phyloP scores from a whole-genome alignment of 2,113 vertebrate species.

The Aythya baeri region DNA sequence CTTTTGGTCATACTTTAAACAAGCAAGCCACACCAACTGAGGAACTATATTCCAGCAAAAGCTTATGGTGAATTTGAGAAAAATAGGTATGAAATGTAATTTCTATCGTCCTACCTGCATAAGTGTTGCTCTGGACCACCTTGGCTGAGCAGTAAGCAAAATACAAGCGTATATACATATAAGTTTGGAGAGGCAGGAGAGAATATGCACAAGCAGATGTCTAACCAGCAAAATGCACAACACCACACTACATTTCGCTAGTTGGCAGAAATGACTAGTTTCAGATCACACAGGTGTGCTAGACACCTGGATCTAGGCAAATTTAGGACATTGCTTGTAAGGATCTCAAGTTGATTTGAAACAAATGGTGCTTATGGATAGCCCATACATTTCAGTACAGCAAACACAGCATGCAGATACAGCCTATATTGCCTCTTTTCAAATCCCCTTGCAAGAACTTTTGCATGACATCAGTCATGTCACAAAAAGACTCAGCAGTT shows the following conservation, averaged over 20 bases:
- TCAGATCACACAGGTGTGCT: conserved; percentile 12
- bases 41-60: neutral
- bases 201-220: neutral
- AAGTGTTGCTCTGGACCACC: conserved; percentile 73
- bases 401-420: neutral
- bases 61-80: neutral
- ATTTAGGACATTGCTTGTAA: neutral
- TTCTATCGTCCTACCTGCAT: conserved; percentile 80
- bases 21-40: neutral
- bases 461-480: neutral
- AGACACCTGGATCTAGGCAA: neutral
- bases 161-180: conserved; percentile 54
- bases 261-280: neutral
- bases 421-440: neutral
- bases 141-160: conserved; percentile 72
- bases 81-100: neutral
- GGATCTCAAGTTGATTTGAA: conserved; percentile 7
- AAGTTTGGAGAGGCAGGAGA: conserved; percentile 37
- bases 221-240: neutral
- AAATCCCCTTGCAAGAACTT: neutral
- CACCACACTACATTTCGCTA: neutral
- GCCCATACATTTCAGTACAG: neutral
- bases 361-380: neutral
- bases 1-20: neutral
- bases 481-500: neutral